Evolutionary conservation across 2,113 vertebrate species (phyloP).

Genomic region (Ascaphus truei): DNA sequence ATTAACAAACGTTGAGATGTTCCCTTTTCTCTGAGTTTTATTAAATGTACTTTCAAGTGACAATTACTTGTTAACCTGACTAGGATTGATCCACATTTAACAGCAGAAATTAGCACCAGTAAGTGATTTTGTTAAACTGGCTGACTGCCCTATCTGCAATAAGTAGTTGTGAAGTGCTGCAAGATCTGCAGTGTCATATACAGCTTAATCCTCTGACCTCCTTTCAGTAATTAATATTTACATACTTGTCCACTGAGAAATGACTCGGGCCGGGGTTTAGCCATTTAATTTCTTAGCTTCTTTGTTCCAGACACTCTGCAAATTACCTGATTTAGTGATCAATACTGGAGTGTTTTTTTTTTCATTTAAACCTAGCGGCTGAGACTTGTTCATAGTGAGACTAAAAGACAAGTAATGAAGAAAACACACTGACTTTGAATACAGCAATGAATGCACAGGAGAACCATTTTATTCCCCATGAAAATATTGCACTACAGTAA

Average conservation of each 20-base stretch:
- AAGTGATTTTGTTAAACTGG: conserved; percentile 3
- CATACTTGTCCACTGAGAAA: not conserved
- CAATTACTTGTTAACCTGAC: conserved; percentile 9
- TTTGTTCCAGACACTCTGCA: not conserved
- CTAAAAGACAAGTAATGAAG: no score
- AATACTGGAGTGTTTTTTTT: not conserved
- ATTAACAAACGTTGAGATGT: not conserved
- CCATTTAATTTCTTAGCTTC: not conserved
- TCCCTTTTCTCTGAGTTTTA: not conserved
- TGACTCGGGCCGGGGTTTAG: not conserved
- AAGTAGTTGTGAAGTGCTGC: not conserved
- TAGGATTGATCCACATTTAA: not conserved
- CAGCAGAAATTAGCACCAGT: not conserved
- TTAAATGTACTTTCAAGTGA: conserved; percentile 1
- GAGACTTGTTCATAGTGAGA: no score
- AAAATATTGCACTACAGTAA: no score
- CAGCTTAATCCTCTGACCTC: not conserved
- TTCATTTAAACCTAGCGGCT: no score
- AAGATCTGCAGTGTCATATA: not conserved
- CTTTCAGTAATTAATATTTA: conserved; percentile 2
- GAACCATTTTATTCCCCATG: no score
- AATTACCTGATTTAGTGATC: not conserved
- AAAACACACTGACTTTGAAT: no score
- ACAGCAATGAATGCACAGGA: no score
- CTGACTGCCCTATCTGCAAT: not conserved